A percentile compares a stretch with the other conserved stretches of the same genome.
Evolutionary conservation across 2,113 vertebrate genomes (phyloP).

Genomic region (Garra rufa): DNA sequence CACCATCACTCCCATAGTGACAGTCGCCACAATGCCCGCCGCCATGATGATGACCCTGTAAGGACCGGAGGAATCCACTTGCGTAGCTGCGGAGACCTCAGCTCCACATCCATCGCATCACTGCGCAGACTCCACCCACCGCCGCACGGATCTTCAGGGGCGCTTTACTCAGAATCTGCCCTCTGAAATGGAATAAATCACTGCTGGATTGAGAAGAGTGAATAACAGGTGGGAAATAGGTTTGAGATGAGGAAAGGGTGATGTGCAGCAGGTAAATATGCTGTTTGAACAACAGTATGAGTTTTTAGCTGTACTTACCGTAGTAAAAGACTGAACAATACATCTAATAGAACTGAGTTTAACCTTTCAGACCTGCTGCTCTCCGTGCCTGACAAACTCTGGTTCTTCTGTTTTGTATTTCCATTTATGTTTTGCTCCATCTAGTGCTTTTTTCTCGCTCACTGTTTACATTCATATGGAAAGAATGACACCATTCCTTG

Average conservation of each 20-base stretch:
- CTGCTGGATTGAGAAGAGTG: not conserved
- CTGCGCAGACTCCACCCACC: constrained; percentile 82
- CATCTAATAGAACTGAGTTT: not conserved
- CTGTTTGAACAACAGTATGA: not conserved
- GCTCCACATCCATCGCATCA: constrained; percentile 83
- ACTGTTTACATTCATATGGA: constrained; percentile 54
- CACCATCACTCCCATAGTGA: constrained; percentile 80
- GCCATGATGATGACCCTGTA: constrained; percentile 60
- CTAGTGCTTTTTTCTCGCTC: constrained; percentile 28
- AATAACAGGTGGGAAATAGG: not conserved
- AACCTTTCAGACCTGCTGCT: constrained; percentile 28
- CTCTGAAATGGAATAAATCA: constrained; percentile 68
- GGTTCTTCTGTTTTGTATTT: not conserved
- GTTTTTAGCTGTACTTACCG: not conserved
- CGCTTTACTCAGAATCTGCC: constrained; percentile 82
- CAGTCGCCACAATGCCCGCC: constrained; percentile 71
- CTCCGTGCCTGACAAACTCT: constrained; percentile 57
- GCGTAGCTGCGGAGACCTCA: constrained; percentile 93
- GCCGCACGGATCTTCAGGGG: constrained; percentile 82
- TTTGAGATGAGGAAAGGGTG: not conserved
- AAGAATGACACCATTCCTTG: constrained; percentile 26
- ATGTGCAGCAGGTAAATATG: constrained; percentile 9
- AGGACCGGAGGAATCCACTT: constrained; percentile 85
- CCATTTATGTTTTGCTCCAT: not conserved
- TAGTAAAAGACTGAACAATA: constrained; percentile 1